phyloP scores from a whole-genome alignment of 2,113 vertebrate genomes.

The Tricholaema leucomelas region DNA sequence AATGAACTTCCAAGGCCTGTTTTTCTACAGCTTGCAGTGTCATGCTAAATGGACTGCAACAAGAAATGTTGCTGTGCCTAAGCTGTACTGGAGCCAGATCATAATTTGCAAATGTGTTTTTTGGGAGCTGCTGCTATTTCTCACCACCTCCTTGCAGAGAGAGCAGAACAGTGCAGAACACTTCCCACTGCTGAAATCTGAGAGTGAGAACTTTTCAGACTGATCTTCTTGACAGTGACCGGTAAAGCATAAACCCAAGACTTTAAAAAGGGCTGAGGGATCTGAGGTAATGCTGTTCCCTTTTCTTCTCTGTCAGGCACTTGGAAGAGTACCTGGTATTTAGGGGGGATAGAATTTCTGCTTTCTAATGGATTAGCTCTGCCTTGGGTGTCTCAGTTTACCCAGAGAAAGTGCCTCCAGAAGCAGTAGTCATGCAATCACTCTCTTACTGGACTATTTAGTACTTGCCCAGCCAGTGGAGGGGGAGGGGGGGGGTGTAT shows the following conservation, averaged over 20 bases:
- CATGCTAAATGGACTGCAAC: slow-evolving; percentile 26
- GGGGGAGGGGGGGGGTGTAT: background rate
- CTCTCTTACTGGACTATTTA: background rate
- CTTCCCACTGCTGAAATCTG: slow-evolving; percentile 47
- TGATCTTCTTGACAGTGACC: slow-evolving; percentile 17
- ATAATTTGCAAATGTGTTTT: slow-evolving; percentile 22
- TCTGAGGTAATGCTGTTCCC: background rate
- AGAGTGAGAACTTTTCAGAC: slow-evolving; percentile 5
- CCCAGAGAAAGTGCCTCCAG: background rate
- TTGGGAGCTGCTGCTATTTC: slow-evolving; percentile 26
- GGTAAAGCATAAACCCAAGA: background rate
- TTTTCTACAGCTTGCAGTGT: slow-evolving; percentile 5
- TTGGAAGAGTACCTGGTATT: background rate
- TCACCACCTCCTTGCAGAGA: slow-evolving; percentile 22
- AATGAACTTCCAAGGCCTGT: slow-evolving; percentile 7
- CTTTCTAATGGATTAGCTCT: background rate
- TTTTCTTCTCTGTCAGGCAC: background rate
- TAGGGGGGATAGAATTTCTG: background rate
- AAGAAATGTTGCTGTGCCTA: slow-evolving; percentile 7
- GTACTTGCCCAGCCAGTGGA: background rate
- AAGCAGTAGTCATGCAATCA: background rate
- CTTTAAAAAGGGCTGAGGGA: background rate
- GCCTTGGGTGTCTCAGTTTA: background rate
- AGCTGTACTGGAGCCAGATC: background rate
- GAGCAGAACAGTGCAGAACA: slow-evolving; percentile 28